A percentile compares a stretch with the other conserved stretches of the same genome.
phyloP scores from a whole-genome alignment of 2,113 vertebrate genomes.

The Atlantisia rogersi region DNA sequence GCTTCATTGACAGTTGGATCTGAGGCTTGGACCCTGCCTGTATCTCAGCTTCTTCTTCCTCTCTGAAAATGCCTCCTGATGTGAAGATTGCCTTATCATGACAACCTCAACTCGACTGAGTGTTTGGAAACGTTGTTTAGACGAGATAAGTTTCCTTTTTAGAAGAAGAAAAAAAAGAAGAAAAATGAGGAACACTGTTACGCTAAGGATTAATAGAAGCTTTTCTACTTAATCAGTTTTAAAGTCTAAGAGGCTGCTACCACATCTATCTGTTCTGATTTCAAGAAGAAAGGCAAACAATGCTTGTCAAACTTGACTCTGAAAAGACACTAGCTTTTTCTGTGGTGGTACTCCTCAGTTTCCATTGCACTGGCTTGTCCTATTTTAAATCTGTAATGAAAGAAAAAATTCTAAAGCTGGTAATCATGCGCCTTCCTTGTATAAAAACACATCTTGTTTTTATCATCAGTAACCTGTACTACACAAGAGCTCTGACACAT shows the following conservation, averaged over 20 bases:
- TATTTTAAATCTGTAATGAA: constrained; percentile 71
- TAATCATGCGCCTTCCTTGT: constrained; percentile 59
- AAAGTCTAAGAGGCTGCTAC: neutral
- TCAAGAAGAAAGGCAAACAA: constrained; percentile 15
- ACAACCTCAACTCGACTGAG: constrained; percentile 17
- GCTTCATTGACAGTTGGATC: constrained; percentile 33
- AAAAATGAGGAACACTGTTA: neutral
- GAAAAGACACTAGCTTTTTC: constrained; percentile 40
- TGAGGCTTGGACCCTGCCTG: constrained; percentile 36
- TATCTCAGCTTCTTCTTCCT: constrained; percentile 51
- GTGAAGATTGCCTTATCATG: constrained; percentile 59
- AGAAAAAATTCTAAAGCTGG: constrained; percentile 62
- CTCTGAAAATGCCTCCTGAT: constrained; percentile 57
- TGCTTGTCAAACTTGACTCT: constrained; percentile 46
- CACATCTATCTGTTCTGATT: neutral
- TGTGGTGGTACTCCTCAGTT: neutral
- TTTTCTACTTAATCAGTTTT: constrained; percentile 25
- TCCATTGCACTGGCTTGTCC: constrained; percentile 51
- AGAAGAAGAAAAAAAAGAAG: neutral
- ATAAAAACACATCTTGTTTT: constrained; percentile 75
- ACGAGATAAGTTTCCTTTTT: constrained; percentile 40
- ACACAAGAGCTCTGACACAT: constrained; percentile 68
- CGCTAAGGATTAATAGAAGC: constrained; percentile 1
- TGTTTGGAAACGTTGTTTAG: constrained; percentile 2
- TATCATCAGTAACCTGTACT: constrained; percentile 69